Evolutionary conservation across 2,888 invertebrate genomes (phyloP), one percentile per base, ranked within the genome.

Genomic region (Orgyia antiqua): DNA sequence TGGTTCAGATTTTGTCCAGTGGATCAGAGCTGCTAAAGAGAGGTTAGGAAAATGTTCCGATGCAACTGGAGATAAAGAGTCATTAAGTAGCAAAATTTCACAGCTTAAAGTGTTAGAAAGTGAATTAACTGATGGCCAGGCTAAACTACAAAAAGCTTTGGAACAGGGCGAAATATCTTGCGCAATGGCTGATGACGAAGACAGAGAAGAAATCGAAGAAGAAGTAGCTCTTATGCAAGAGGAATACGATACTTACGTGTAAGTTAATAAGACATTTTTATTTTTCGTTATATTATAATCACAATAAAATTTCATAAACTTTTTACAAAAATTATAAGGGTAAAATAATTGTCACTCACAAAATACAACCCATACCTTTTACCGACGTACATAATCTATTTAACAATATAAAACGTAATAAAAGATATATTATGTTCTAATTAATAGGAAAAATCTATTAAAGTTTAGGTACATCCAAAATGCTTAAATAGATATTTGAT

Each of bases 21-120:
- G 98, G 98, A 89, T 98, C 34, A 89, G 96, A 46, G 90, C 92
- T 39, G 94, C 95, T n/a, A 94, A 95, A 58, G 98, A 98, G 73
- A 91, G 93, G 34, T 83, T 97, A 33, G 93, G 94, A 40, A 96
- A 97, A 68, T 97, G 97, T 64, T 94, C 96, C 0, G 96, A 96
- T 69, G 95, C 96, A 2, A 96, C 94, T 0, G 96, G 96, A 2
- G 96, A 97, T 55, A 95, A 95, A 53, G 96, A 97, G 71, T 93
- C 93, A 7, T 76, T 97, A 32, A 93, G 94, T 15, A 93, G 93
- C 54, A 96, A 96, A 76, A 91, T 95, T 29, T 93, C 94, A 6
- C 95, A 95, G 62, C 77, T 96, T 9, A 96, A 94, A 74, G 92
- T 95, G 1, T 78, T 97, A 18, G 92, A 93, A 64, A 93, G 93